Percentiles rank a stretch among this genome's conserved stretches.
These are phyloP conservation scores for Kuschelorhynchus macadamiae DNA, from an alignment of 2,888 invertebrate species.

Conservation along the genomic window DNA sequence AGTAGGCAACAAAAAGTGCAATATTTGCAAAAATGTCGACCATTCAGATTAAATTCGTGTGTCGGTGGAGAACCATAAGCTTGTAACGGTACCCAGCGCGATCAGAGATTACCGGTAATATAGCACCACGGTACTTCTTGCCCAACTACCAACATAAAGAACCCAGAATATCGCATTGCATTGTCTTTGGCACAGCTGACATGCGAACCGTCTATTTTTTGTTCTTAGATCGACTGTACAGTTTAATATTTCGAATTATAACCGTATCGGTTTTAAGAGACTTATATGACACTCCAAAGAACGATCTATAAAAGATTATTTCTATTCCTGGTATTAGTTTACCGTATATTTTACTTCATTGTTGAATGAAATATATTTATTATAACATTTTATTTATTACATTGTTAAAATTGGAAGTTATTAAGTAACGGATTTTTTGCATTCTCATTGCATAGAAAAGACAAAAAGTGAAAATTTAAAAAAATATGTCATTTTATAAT, in stretches of 20 bases:
- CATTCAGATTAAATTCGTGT: slow-evolving; percentile 34
- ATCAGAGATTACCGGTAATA: slow-evolving; percentile 40
- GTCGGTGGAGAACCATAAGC: slow-evolving; percentile 39
- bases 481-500: too few species aligned
- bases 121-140: slow-evolving; percentile 34
- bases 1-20: not conserved
- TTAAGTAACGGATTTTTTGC: too few species aligned
- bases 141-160: slow-evolving; percentile 36
- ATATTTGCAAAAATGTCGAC: slow-evolving; percentile 18
- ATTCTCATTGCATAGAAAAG: too few species aligned
- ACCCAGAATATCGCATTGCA: slow-evolving; percentile 35
- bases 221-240: slow-evolving; percentile 1
- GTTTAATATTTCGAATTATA: slow-evolving; percentile 13
- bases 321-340: too few species aligned
- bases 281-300: not conserved
- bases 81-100: slow-evolving; percentile 34
- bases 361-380: too few species aligned
- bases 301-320: too few species aligned
- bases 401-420: too few species aligned
- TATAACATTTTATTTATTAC: too few species aligned
- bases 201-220: slow-evolving; percentile 19
- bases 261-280: not conserved
- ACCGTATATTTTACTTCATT: too few species aligned
- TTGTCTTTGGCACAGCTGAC: slow-evolving; percentile 33
- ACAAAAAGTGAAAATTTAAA: too few species aligned